A percentile compares a stretch with the other conserved stretches of the same genome.
phyloP scores from a whole-genome alignment of 2,797 vertebrate genomes.

The Octomys mimax region DNA sequence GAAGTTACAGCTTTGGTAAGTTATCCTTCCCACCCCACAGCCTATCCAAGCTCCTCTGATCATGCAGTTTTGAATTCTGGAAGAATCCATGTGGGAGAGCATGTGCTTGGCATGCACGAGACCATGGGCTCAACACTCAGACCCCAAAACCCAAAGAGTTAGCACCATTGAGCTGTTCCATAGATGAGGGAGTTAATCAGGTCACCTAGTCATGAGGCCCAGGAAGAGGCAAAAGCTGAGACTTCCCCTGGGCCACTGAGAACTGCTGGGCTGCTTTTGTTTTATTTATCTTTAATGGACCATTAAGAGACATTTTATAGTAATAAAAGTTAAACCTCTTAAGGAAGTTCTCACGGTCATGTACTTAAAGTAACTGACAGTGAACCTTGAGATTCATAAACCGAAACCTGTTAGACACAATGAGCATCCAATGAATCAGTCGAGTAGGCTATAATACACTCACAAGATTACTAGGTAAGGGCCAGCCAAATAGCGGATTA shows the following conservation, averaged over 20 bases:
- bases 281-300: constrained; percentile 26
- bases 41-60: not conserved
- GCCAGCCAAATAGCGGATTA: too few relatives aligned
- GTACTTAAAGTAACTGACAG: constrained; percentile 38
- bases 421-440: constrained; percentile 1
- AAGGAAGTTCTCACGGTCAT: not conserved
- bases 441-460: not conserved
- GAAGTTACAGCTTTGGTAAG: constrained; percentile 95
- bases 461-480: not conserved
- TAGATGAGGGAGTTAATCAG: not conserved
- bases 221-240: not conserved
- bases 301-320: constrained; percentile 53
- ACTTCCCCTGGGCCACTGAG: not conserved
- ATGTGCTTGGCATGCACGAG: not conserved
- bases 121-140: not conserved
- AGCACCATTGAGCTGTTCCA: not conserved
- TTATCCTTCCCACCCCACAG: constrained; percentile 64
- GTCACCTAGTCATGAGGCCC: not conserved
- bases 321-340: constrained; percentile 43
- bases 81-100: not conserved
- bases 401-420: not conserved
- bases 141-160: not conserved
- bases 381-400: constrained; percentile 53
- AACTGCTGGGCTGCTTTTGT: constrained; percentile 24
- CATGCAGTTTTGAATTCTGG: not conserved